These are phyloP conservation scores for Acridotheres tristis DNA, from an alignment of 2,797 vertebrate species.

Conservation along the genomic window DNA sequence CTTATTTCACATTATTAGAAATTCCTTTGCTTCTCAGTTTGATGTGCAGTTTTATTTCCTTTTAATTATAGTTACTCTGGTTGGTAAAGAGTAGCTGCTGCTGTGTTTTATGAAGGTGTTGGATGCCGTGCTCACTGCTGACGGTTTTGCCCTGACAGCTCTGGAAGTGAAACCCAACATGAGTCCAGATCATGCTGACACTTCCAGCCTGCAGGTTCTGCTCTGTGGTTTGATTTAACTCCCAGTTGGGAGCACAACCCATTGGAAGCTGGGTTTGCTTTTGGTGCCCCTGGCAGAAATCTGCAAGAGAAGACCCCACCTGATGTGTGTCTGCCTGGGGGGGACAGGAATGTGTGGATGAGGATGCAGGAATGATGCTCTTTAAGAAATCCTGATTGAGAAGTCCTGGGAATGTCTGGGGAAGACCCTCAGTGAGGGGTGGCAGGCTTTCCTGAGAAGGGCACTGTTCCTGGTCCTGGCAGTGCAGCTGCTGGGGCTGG, in stretches of 20 bases:
- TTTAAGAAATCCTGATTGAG: background rate
- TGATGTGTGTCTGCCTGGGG: background rate
- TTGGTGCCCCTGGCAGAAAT: background rate
- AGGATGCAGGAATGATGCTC: fast-evolving
- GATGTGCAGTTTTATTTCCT: constrained; percentile 23
- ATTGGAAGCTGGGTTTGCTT: background rate
- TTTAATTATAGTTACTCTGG: background rate
- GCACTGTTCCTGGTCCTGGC: background rate
- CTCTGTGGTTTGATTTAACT: background rate
- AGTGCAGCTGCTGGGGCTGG: background rate
- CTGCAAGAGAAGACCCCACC: background rate
- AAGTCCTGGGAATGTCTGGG: background rate
- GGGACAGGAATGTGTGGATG: background rate
- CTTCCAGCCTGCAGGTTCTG: background rate
- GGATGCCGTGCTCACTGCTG: background rate
- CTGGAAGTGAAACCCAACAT: background rate
- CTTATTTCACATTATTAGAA: constrained; percentile 1
- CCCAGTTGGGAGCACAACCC: background rate
- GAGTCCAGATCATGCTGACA: background rate
- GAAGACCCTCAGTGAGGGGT: background rate
- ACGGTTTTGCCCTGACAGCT: background rate
- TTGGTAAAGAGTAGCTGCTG: background rate
- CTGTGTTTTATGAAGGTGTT: background rate
- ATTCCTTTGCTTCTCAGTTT: constrained; percentile 6
- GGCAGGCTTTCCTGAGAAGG: background rate